Percentiles rank a stretch among this genome's conserved stretches.
Conservation (phyloP, 2,113 vertebrate genomes). For the Forbesichthys papilliferus region DNA sequence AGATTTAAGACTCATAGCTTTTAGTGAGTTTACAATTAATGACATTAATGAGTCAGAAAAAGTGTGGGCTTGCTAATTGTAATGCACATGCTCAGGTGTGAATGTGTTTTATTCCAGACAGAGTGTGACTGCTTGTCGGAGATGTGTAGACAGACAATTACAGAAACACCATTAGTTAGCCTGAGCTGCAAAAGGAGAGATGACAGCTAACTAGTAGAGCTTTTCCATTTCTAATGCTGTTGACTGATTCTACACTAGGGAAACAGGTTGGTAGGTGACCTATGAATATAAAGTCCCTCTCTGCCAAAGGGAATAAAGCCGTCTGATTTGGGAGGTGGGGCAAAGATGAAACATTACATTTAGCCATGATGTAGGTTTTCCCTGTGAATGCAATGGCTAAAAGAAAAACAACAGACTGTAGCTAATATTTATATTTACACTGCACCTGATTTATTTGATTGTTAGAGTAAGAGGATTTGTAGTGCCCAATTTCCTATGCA, state of each 20-base stretch:
- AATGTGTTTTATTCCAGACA: neutral
- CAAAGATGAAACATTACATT: neutral
- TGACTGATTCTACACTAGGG: neutral
- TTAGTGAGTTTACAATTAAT: too few species aligned
- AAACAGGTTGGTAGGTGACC: conserved; percentile 6
- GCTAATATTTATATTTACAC: conserved; percentile 31
- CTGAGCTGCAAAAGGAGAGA: neutral
- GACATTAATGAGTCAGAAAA: too few species aligned
- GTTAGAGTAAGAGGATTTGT: conserved; percentile 28
- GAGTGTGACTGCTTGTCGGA: neutral
- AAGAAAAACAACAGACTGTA: neutral
- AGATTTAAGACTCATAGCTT: too few species aligned
- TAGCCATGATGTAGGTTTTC: neutral
- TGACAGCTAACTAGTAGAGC: neutral
- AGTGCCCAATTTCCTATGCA: conserved; percentile 19
- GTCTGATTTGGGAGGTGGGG: conserved; percentile 3
- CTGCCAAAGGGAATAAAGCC: conserved; percentile 24
- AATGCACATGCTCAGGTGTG: neutral
- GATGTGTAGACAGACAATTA: conserved; percentile 3
- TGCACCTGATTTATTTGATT: conserved; percentile 34
- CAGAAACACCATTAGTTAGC: conserved; percentile 7
- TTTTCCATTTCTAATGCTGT: neutral
- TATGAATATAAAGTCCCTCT: conserved; percentile 29
- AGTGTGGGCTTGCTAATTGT: too few species aligned
- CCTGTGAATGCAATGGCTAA: neutral